phyloP scores from a whole-genome alignment of 1,140 invertebrate species.

The Drosophila ogumai region DNA sequence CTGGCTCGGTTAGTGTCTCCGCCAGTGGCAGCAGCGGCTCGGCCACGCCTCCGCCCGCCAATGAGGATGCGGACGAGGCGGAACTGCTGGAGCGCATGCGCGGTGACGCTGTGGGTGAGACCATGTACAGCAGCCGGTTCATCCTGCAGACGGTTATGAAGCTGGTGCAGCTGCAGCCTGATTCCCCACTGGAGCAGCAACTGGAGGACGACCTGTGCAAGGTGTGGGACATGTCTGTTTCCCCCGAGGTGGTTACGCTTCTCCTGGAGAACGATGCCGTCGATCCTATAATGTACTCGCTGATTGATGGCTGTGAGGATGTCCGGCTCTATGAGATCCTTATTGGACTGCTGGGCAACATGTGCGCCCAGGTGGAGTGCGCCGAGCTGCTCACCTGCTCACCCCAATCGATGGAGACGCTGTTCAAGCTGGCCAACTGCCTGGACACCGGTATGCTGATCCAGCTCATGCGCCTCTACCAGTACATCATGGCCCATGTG shows the following conservation, averaged over 20 bases:
- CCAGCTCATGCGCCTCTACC: constrained; percentile 89
- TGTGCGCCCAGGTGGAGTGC: constrained; percentile 85
- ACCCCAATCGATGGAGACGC: constrained; percentile 84
- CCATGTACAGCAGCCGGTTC: constrained; percentile 90
- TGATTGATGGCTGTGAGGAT: constrained; percentile 85
- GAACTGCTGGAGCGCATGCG: constrained; percentile 85
- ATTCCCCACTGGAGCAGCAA: constrained; percentile 84
- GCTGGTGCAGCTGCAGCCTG: constrained; percentile 79
- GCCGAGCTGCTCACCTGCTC: constrained; percentile 85
- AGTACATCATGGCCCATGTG: constrained; percentile 85
- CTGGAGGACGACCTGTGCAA: constrained; percentile 90
- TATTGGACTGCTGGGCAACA: constrained; percentile 90
- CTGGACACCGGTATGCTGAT: constrained; percentile 88
- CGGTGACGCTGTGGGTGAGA: constrained; percentile 91
- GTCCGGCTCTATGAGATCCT: constrained; percentile 89
- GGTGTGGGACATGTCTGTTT: constrained; percentile 92
- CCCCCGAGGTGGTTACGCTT: constrained; percentile 89
- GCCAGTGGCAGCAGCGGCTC: constrained; percentile 38
- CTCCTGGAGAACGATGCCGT: constrained; percentile 88
- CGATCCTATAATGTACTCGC: constrained; percentile 86
- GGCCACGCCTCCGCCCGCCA: constrained; percentile 46
- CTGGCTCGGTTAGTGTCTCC: constrained; percentile 5
- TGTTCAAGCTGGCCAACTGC: constrained; percentile 87
- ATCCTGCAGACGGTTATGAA: constrained; percentile 89
- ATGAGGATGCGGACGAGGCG: constrained; percentile 41